These are phyloP conservation scores for Intellagama lesueurii DNA, from an alignment of 2,797 vertebrate genomes.

Conservation along the genomic window DNA sequence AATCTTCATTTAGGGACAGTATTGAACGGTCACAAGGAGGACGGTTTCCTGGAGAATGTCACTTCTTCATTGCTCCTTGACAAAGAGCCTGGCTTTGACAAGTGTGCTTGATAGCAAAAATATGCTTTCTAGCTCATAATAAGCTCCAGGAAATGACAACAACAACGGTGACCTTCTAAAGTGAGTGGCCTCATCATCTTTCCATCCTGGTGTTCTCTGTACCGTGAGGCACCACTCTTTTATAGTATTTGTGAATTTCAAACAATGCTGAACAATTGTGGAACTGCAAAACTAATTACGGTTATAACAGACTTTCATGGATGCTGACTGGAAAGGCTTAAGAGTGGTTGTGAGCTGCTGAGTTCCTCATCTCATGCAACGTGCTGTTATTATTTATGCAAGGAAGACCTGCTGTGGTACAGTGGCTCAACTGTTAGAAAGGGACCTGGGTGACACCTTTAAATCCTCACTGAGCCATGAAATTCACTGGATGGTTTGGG, in stretches of 20 bases:
- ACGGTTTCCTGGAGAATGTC: constrained; percentile 71
- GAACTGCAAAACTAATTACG: constrained; percentile 70
- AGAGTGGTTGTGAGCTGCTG: constrained; percentile 34
- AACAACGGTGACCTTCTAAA: constrained; percentile 65
- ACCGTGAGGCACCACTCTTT: constrained; percentile 60
- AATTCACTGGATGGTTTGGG: background rate
- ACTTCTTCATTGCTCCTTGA: constrained; percentile 63
- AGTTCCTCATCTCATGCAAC: background rate
- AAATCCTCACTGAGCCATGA: background rate
- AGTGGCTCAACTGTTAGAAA: background rate
- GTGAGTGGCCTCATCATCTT: constrained; percentile 43
- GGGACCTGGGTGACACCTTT: background rate
- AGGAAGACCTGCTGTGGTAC: background rate
- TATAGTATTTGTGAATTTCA: constrained; percentile 65
- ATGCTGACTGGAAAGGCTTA: constrained; percentile 52
- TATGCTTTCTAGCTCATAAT: constrained; percentile 66
- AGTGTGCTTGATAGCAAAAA: constrained; percentile 69
- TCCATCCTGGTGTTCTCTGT: constrained; percentile 54
- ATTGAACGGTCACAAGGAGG: constrained; percentile 69
- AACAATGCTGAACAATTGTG: constrained; percentile 67
- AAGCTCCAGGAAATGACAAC: constrained; percentile 64
- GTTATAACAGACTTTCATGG: constrained; percentile 57
- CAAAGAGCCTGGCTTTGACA: constrained; percentile 68
- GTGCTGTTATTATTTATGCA: too few relatives aligned
- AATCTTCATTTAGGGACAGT: constrained; percentile 70